phyloP scores from a whole-genome alignment of 2,888 invertebrate genomes.

The Rhorus exstirpatorius region DNA sequence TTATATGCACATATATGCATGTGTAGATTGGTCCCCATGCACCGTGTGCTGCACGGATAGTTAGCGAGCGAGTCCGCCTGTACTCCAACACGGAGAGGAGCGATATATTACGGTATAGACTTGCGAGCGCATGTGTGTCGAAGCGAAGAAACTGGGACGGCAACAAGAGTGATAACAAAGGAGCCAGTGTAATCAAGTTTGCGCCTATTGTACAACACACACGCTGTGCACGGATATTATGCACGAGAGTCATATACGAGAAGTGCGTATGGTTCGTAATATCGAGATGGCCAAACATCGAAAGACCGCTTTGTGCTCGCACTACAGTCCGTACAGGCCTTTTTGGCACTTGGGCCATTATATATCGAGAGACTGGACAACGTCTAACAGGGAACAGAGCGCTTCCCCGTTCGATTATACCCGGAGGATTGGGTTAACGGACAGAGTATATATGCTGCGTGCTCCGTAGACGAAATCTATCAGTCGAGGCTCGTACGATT shows the following conservation, averaged over 20 bases:
- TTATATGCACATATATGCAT: no score
- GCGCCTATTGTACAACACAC: slow-evolving; percentile 70
- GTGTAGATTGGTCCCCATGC: slow-evolving; percentile 24
- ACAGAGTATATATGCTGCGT: no score
- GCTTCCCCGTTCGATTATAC: no score
- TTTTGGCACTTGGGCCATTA: not conserved
- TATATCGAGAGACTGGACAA: not conserved
- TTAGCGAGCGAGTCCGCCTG: slow-evolving; percentile 61
- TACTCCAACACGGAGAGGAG: not conserved
- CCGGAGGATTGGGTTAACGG: no score
- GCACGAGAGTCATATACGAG: slow-evolving; percentile 17
- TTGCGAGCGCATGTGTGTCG: slow-evolving; percentile 75
- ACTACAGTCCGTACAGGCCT: not conserved
- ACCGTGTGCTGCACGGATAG: slow-evolving; percentile 54
- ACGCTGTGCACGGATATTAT: slow-evolving; percentile 35
- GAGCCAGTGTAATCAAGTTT: slow-evolving; percentile 78
- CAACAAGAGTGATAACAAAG: slow-evolving; percentile 83
- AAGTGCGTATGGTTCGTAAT: slow-evolving; percentile 12
- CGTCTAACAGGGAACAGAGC: no score
- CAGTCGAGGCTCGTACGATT: no score
- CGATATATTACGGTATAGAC: slow-evolving; percentile 49
- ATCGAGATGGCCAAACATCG: not conserved
- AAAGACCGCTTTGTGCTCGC: not conserved
- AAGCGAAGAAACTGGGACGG: slow-evolving; percentile 83
- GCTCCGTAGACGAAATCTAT: no score